A percentile compares a stretch with the other conserved stretches of the same genome.
Conservation (phyloP, 1,140 invertebrate genomes). For the Megathymus violae region DNA sequence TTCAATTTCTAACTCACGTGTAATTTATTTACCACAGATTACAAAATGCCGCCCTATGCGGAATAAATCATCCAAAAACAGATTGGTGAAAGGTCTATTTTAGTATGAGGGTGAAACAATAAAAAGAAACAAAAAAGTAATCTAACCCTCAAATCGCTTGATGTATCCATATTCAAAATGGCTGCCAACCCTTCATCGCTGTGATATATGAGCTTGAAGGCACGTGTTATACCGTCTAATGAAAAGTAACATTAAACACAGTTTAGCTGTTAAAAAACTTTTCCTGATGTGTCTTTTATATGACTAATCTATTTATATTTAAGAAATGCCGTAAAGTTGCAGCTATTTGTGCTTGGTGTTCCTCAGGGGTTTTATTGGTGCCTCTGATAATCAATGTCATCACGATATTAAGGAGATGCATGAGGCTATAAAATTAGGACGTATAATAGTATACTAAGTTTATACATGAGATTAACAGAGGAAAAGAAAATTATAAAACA, state of each 20-base stretch:
- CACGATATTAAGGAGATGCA: conserved; percentile 23
- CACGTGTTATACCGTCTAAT: conserved; percentile 62
- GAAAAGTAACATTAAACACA: conserved; percentile 64
- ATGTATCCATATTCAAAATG: conserved; percentile 68
- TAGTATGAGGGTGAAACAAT: conserved; percentile 44
- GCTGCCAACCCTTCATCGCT: conserved; percentile 57
- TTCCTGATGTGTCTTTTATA: conserved; percentile 45
- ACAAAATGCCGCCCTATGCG: conserved; percentile 42
- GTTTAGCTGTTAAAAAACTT: conserved; percentile 44
- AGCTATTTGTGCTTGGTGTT: conserved; percentile 34
- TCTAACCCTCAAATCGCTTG: conserved; percentile 54
- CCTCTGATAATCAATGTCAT: conserved; percentile 30
- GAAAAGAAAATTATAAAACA: conserved; percentile 15
- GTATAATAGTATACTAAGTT: neutral
- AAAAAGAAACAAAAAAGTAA: conserved; percentile 70
- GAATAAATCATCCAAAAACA: conserved; percentile 62
- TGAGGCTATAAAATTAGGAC: conserved; percentile 1
- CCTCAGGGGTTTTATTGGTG: conserved; percentile 30
- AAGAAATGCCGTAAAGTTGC: conserved; percentile 41
- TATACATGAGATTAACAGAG: conserved; percentile 5
- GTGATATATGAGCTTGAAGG: conserved; percentile 63
- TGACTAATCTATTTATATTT: conserved; percentile 49
- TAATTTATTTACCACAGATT: conserved; percentile 49
- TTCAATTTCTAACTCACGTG: conserved; percentile 42
- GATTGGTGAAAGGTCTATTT: conserved; percentile 67